phyloP scores from a whole-genome alignment of 2,797 vertebrate species.

The Avahi laniger region DNA sequence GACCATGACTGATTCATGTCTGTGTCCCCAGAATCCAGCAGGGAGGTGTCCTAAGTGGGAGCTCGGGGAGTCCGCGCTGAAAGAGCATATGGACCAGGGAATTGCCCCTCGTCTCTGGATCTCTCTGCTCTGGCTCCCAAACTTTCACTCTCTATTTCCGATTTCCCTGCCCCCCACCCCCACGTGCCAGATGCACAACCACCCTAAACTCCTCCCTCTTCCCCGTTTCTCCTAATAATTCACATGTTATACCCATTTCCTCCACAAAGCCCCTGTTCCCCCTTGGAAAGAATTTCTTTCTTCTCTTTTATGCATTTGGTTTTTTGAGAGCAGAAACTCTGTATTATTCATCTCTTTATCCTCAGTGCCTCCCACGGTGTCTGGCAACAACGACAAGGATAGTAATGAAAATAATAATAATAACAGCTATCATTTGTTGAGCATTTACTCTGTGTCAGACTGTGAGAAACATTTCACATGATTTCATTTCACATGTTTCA shows the following conservation, averaged over 20 bases:
- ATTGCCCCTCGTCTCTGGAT: background rate
- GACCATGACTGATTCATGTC: background rate
- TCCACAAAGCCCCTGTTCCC: background rate
- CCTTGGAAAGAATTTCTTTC: background rate
- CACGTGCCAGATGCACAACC: background rate
- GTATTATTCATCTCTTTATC: background rate
- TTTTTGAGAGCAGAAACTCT: background rate
- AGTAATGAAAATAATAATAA: background rate
- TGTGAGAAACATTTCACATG: background rate
- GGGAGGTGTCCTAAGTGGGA: background rate
- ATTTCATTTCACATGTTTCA: background rate
- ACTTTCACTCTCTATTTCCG: background rate
- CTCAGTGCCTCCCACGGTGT: background rate
- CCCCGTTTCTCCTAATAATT: background rate
- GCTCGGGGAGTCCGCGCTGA: accelerated
- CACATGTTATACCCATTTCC: background rate
- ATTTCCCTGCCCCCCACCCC: background rate
- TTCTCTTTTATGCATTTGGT: background rate
- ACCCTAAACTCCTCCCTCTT: background rate
- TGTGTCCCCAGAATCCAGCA: background rate
- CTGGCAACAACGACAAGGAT: background rate
- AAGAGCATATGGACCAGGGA: background rate
- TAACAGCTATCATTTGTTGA: background rate
- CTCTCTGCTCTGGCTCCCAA: background rate
- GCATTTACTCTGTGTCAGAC: background rate